Base-by-base conservation (phyloP, 2,113 vertebrate genomes). In the Pimephales promelas region DNA sequence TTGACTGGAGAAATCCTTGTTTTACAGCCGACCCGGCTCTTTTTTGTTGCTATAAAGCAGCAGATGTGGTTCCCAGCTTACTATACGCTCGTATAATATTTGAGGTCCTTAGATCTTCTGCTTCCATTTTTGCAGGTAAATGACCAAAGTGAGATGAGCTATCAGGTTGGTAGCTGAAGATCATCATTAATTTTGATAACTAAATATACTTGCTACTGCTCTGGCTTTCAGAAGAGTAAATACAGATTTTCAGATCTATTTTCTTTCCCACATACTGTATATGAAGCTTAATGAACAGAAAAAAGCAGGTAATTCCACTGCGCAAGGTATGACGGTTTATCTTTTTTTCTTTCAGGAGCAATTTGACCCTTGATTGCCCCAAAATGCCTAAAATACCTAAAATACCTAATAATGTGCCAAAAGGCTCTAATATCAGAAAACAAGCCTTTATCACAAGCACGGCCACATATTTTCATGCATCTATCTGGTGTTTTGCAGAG, bases 301-400 rank as follows among this genome's bases (percentile, higher is more conserved):
- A 71, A 52, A 52, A n/a, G 7, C n/a, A 64, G 34, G 9, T 47
- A 26, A 79, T 62, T 13, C 13, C 36, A 47, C 4, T 49, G 16
- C 2, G 7, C 28, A 80, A 80, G 78, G 10, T 52, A 10, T 26
- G 11, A 4, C 79, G 36, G 54, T 10, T 78, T 56, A 71, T 77
- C 62, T 57, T 77, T 66, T 14, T 83, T 66, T 36, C 31, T 49
- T 68, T 56, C 61, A 61, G 52, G 34, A 49, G 45, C 82, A 74
- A 45, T 71, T 88, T 86, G 86, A 90, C 87, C 85, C 82, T 64
- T 89, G 74, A 90, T 88, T 91, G 79, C 81, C 56, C 24, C 84
- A 24, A 89, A 90, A 89, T 61, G 87, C 84, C 87, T 59, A 84
- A 87, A 89, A 88, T 81, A 79, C 83, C 86, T 84, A 87, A 89